These are phyloP conservation scores for Ptilodon capucinus DNA, from an alignment of 2,888 invertebrate genomes.

Conservation along the genomic window DNA sequence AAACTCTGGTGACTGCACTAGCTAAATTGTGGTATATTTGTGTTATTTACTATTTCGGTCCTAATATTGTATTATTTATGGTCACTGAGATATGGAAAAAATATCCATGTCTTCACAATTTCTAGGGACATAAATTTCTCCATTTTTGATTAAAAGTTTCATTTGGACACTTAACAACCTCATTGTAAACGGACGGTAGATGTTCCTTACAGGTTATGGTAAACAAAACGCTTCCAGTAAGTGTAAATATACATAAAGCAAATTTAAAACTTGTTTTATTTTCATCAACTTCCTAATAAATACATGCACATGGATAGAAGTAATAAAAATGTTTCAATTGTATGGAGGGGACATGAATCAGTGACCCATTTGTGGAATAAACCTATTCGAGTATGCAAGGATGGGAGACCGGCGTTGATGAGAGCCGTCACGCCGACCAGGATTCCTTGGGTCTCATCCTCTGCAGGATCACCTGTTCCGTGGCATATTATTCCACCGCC, in stretches of 20 bases:
- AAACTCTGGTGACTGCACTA: too few relatives aligned
- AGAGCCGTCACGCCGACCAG: conserved; percentile 55
- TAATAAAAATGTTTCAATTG: not conserved
- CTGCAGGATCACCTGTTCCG: conserved; percentile 55
- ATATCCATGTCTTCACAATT: too few relatives aligned
- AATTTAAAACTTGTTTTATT: not conserved
- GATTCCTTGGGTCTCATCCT: conserved; percentile 39
- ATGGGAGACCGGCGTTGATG: conserved; percentile 46
- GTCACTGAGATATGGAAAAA: too few relatives aligned
- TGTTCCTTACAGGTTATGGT: too few relatives aligned
- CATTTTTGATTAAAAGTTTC: too few relatives aligned
- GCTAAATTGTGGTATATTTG: too few relatives aligned
- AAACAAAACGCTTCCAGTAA: too few relatives aligned
- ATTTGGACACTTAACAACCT: too few relatives aligned
- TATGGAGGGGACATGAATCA: conserved; percentile 13
- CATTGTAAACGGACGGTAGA: too few relatives aligned
- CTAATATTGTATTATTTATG: too few relatives aligned
- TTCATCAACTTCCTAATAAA: not conserved
- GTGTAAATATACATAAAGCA: not conserved
- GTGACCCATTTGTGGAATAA: conserved; percentile 44
- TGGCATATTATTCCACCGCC: conserved; percentile 58
- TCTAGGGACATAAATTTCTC: too few relatives aligned
- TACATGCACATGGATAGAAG: not conserved
- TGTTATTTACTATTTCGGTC: too few relatives aligned
- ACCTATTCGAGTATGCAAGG: conserved; percentile 47